Conservation (phyloP, 2,113 vertebrate genomes). For the Sylvilagus bachmani region DNA sequence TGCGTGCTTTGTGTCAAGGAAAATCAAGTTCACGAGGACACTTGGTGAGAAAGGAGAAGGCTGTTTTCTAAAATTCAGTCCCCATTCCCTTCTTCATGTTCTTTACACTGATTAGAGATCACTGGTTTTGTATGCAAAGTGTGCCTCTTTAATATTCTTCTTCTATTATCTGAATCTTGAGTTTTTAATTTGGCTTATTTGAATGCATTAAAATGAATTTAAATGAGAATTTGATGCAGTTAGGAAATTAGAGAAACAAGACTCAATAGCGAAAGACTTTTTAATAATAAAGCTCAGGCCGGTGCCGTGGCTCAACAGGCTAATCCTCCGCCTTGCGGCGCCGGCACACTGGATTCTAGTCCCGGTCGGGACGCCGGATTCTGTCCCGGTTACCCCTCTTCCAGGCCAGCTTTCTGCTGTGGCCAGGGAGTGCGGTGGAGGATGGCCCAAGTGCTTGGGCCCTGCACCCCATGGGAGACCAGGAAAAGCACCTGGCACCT, state of each 20-base stretch:
- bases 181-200: conserved; percentile 74
- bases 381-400: too few relatives aligned
- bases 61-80: background rate
- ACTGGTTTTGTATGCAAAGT: conserved; percentile 69
- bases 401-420: too few relatives aligned
- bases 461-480: too few relatives aligned
- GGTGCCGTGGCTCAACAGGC: too few relatives aligned
- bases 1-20: background rate
- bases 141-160: conserved; percentile 69
- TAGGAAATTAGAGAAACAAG: conserved; percentile 62
- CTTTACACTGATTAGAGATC: conserved; percentile 33
- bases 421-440: too few relatives aligned
- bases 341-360: too few relatives aligned
- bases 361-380: too few relatives aligned
- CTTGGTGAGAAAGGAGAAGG: background rate
- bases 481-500: too few relatives aligned
- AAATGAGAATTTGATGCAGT: conserved; percentile 72
- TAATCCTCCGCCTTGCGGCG: too few relatives aligned
- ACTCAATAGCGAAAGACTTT: conserved; percentile 29
- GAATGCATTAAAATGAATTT: conserved; percentile 64
- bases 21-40: background rate
- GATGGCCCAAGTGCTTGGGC: too few relatives aligned
- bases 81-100: background rate
- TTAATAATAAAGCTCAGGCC: conserved; percentile 60
- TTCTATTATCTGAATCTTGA: conserved; percentile 62